phyloP scores from a whole-genome alignment of 2,113 vertebrate genomes.

The Myotis davidii region DNA sequence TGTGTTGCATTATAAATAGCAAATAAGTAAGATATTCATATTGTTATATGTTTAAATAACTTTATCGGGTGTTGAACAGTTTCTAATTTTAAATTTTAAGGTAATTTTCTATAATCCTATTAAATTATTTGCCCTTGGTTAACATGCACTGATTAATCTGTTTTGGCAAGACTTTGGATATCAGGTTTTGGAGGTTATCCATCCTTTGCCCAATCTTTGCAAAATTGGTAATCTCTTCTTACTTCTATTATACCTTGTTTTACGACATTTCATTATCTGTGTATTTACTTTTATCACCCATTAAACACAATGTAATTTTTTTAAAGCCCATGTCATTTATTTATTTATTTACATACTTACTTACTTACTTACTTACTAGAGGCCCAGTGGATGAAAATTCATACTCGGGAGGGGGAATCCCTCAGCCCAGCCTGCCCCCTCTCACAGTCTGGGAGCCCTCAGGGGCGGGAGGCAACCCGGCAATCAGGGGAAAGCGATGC shows the following conservation, averaged over 20 bases:
- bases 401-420: too few species aligned
- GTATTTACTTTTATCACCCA: not conserved
- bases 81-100: slow-evolving; percentile 13
- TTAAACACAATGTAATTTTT: too few species aligned
- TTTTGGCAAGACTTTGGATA: not conserved
- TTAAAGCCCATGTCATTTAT: too few species aligned
- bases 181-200: not conserved
- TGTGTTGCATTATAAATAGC: not conserved
- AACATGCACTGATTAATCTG: not conserved
- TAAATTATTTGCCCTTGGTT: not conserved
- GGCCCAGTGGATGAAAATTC: too few species aligned
- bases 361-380: too few species aligned
- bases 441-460: too few species aligned
- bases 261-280: not conserved
- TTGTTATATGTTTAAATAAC: not conserved
- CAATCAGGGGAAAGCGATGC: too few species aligned
- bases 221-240: not conserved
- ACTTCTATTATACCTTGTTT: not conserved
- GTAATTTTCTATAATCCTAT: not conserved
- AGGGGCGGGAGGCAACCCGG: too few species aligned
- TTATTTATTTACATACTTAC: too few species aligned
- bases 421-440: too few species aligned
- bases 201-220: not conserved
- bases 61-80: not conserved
- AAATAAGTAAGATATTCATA: not conserved